Conservation (phyloP, 1,140 invertebrate species). For the Reticulitermes speratus region DNA sequence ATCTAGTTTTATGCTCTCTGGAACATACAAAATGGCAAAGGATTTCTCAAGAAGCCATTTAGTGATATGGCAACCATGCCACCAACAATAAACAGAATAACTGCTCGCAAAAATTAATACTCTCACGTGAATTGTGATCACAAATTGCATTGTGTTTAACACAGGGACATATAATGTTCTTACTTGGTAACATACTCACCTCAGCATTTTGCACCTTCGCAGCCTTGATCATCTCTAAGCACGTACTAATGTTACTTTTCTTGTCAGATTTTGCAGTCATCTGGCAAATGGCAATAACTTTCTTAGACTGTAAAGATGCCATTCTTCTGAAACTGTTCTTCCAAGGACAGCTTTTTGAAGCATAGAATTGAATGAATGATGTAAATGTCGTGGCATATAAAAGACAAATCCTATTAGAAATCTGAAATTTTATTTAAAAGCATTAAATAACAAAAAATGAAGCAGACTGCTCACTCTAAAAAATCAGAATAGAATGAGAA, state of each 20-base stretch:
- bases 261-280: constrained; percentile 23
- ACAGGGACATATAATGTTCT: no score
- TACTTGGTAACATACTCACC: not conserved
- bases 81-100: no score
- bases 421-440: not conserved
- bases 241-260: not conserved
- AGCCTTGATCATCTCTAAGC: constrained; percentile 24
- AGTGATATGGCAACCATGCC: no score
- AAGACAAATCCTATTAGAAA: not conserved
- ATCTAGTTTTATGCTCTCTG: no score
- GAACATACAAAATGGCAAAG: no score
- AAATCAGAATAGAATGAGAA: no score
- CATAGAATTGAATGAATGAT: not conserved
- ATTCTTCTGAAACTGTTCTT: not conserved
- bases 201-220: not conserved
- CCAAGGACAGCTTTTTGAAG: not conserved
- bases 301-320: not conserved
- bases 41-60: no score
- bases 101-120: no score
- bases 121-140: no score
- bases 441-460: no score
- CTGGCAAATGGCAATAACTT: constrained; percentile 17
- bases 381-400: not conserved
- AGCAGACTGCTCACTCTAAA: no score
- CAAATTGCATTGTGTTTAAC: no score